Base-by-base conservation (phyloP, 2,888 invertebrate species). In the Abrostola triplasia region DNA sequence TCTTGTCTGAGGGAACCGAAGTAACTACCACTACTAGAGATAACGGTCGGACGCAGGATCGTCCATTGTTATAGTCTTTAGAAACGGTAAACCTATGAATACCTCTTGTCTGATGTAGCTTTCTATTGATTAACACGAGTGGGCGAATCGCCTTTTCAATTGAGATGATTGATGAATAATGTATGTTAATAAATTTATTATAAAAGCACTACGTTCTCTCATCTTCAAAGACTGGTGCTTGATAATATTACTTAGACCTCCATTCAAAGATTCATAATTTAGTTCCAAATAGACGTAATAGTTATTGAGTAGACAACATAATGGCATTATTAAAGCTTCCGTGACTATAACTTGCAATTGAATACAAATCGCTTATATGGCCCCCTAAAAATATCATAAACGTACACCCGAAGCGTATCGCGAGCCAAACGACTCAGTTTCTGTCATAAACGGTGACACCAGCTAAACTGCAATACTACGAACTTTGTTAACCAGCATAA, bases 371-470 rank as follows among this genome's bases (percentile, higher is more conserved):
- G 59, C 55, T 50, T 67, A 74, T 70, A 76, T 63, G 66, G 59
- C 47, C 65, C 64, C 65, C 60, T 77, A 75, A 76, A 80, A 80
- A 81, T 76, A 81, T 72, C 70, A 79, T 76, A 76, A 77, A 67
- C 61, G 65, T 61, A 67, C 70, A 73, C 58, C 59, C 49, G 52
- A 62, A 51, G 59, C 58, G 56, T 70, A 78, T 74, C 78, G 81
- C 71, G 80, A 70, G 76, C 77, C 77, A 81, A 83, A 83, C 79
- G 76, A 62, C 79, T 63, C 64, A 41, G 64, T 62, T 77, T 64
- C 70, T 73, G 72, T 76, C 82, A 82, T 79, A 79, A 77, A 81
- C 65, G 75, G 81, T 82, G 77, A 80, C 81, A 81, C 75, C 69
- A 64, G 74, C 77, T 80, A 62, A 76, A 76, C 73, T 75, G 71